Conservation (phyloP, 2,797 vertebrate species). For the Molossus alvarezi region DNA sequence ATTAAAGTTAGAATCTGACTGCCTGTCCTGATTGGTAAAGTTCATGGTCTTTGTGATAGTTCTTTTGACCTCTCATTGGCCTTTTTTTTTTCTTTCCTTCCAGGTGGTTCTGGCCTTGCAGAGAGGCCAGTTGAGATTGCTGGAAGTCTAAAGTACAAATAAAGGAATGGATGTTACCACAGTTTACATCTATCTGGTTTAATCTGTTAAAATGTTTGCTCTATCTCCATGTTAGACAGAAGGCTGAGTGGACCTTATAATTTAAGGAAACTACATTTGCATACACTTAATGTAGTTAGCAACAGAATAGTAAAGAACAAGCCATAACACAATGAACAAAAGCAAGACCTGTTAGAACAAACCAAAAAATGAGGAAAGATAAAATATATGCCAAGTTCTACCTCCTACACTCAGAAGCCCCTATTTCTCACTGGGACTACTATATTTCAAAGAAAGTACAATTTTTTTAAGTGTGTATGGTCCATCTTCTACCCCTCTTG, state of each 20-base stretch:
- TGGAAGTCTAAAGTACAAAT: conserved; percentile 72
- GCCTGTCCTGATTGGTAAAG: conserved; percentile 71
- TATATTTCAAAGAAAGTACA: conserved; percentile 49
- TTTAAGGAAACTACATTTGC: conserved; percentile 49
- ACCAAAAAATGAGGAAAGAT: conserved; percentile 65
- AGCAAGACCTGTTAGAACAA: conserved; percentile 56
- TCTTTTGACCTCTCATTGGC: conserved; percentile 64
- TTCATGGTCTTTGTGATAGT: conserved; percentile 61
- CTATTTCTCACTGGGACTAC: conserved; percentile 56
- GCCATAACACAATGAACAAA: conserved; percentile 41
- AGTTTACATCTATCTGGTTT: conserved; percentile 47
- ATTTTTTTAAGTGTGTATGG: not conserved
- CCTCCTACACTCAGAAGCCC: conserved; percentile 43
- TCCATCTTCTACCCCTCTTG: conserved; percentile 25
- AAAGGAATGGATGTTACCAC: conserved; percentile 45
- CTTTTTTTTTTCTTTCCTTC: conserved; percentile 61
- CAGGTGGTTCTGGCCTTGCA: conserved; percentile 43
- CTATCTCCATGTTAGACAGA: conserved; percentile 15
- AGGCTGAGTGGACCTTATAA: conserved; percentile 57
- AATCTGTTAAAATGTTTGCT: conserved; percentile 72
- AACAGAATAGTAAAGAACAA: conserved; percentile 57
- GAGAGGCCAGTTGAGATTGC: conserved; percentile 62
- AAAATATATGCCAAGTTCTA: conserved; percentile 62
- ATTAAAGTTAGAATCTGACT: conserved; percentile 73
- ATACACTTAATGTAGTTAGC: conserved; percentile 51